Evolutionary conservation across 2,113 vertebrate genomes (phyloP).

Genomic region (Stigmatopora nigra): DNA sequence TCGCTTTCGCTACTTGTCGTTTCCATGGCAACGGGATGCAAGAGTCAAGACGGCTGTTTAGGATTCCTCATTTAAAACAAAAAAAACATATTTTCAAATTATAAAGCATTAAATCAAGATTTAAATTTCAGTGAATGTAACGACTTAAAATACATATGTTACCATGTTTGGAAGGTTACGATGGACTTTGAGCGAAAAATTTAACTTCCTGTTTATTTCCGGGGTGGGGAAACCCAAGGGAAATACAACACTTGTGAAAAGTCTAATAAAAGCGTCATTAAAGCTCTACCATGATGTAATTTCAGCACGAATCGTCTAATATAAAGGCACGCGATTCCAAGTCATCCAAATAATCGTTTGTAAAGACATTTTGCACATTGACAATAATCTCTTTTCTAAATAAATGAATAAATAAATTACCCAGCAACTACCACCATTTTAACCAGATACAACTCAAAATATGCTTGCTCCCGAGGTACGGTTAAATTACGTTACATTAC

Average conservation of each 20-base stretch:
- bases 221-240: not conserved
- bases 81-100: not conserved
- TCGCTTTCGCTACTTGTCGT: slow-evolving; percentile 6
- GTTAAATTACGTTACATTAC: too few species aligned
- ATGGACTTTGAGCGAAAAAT: too few species aligned
- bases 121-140: not conserved
- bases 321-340: not conserved
- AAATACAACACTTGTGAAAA: not conserved
- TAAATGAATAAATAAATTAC: too few species aligned
- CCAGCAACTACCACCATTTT: too few species aligned
- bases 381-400: too few species aligned
- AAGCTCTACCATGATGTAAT: not conserved
- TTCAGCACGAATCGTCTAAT: not conserved
- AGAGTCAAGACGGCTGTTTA: not conserved
- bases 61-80: not conserved
- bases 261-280: not conserved
- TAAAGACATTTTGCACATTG: not conserved
- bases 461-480: too few species aligned
- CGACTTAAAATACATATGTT: not conserved
- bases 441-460: too few species aligned
- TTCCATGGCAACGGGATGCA: slow-evolving; percentile 28
- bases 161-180: not conserved
- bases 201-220: not conserved
- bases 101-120: not conserved
- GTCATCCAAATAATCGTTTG: not conserved